phyloP scores from a whole-genome alignment of 2,888 invertebrate genomes.

The Apeira syringaria region DNA sequence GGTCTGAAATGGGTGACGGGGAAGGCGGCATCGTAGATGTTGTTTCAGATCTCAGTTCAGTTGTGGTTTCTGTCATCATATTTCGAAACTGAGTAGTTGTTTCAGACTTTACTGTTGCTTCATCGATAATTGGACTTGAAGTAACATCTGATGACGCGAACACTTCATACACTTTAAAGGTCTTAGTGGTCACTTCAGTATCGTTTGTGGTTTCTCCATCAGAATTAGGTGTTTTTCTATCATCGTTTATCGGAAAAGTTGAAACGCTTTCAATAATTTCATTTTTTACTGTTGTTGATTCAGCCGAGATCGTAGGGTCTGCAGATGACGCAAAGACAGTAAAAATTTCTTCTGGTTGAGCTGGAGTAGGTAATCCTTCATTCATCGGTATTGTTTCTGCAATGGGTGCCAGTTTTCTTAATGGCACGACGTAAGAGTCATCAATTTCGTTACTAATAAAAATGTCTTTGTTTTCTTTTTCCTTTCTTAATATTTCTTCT shows the following conservation, averaged over 20 bases:
- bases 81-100: constrained; percentile 50
- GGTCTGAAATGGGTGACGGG: constrained; percentile 43
- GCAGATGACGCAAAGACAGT: constrained; percentile 55
- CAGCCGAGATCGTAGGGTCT: constrained; percentile 40
- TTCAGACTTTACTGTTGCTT: constrained; percentile 38
- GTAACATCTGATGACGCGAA: constrained; percentile 53
- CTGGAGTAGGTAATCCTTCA: constrained; percentile 34
- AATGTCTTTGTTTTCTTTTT: constrained; percentile 61
- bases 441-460: constrained; percentile 79
- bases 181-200: constrained; percentile 60
- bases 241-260: constrained; percentile 57
- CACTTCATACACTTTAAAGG: constrained; percentile 68
- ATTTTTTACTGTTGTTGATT: constrained; percentile 42
- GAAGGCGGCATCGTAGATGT: constrained; percentile 63
- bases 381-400: constrained; percentile 35
- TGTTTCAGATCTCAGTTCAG: constrained; percentile 62
- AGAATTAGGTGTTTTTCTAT: constrained; percentile 46
- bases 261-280: constrained; percentile 69
- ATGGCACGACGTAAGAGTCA: constrained; percentile 51
- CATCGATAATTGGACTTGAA: constrained; percentile 28
- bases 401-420: constrained; percentile 44
- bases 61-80: constrained; percentile 65
- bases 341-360: constrained; percentile 48
- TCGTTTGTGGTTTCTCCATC: constrained; percentile 52
- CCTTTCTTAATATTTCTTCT: constrained; percentile 66